Percentiles rank a stretch among this genome's conserved stretches.
Evolutionary conservation across 2,888 invertebrate genomes (phyloP).

Genomic region (Notodromas monacha): DNA sequence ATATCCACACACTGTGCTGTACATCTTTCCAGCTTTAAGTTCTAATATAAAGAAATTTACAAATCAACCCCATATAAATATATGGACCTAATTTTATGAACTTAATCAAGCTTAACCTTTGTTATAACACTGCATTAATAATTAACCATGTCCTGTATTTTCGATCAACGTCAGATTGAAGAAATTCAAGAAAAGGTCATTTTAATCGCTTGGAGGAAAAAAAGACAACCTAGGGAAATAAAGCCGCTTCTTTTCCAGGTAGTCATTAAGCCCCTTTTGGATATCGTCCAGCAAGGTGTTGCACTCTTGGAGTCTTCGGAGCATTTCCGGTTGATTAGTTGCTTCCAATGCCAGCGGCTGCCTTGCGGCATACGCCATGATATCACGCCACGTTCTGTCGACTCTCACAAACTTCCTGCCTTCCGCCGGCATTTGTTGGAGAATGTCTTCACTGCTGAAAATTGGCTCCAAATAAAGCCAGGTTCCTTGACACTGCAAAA

Average conservation of each 20-base stretch:
- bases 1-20: too few relatives aligned
- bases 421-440: slow-evolving; percentile 72
- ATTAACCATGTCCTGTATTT: too few relatives aligned
- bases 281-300: slow-evolving; percentile 52
- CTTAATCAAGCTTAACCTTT: too few relatives aligned
- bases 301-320: slow-evolving; percentile 16
- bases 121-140: too few relatives aligned
- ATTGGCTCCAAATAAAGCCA: slow-evolving; percentile 25
- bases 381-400: slow-evolving; percentile 19
- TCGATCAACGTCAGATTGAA: too few relatives aligned
- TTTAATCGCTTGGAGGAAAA: too few relatives aligned
- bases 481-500: slow-evolving; percentile 17
- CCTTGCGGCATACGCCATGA: not conserved
- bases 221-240: slow-evolving; percentile 73
- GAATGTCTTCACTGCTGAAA: slow-evolving; percentile 85
- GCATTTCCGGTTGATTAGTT: slow-evolving; percentile 17
- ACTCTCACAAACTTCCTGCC: slow-evolving; percentile 31
- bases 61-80: too few relatives aligned
- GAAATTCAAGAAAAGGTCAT: too few relatives aligned
- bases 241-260: slow-evolving; percentile 65
- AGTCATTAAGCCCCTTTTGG: slow-evolving; percentile 66
- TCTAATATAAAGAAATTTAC: too few relatives aligned
- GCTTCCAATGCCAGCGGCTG: slow-evolving; percentile 17
- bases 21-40: too few relatives aligned
- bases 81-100: too few relatives aligned